A percentile compares a stretch with the other conserved stretches of the same genome.
Conservation (phyloP, 37 sponge, comb jelly and placozoan genomes). For the Geodia barretti region DNA sequence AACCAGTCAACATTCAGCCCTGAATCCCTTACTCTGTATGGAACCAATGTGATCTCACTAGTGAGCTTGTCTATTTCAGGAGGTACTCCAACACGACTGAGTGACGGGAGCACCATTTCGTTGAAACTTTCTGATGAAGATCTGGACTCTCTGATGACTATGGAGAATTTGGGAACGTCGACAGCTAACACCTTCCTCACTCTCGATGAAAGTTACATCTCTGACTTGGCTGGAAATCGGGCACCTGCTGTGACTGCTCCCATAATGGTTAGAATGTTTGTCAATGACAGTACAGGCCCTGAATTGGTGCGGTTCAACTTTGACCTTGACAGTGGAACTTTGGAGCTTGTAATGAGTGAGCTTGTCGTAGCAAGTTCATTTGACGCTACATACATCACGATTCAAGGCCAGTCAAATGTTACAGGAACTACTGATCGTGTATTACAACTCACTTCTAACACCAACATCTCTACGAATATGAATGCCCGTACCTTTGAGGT, state of each 20-base stretch:
- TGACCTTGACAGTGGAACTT: slow-evolving; percentile 67
- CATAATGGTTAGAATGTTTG: slow-evolving; percentile 17
- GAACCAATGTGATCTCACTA: not conserved
- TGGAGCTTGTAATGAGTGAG: slow-evolving; percentile 67
- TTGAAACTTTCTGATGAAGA: slow-evolving; percentile 48
- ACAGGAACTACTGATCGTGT: not conserved
- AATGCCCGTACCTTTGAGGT: slow-evolving; percentile 52
- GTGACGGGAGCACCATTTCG: slow-evolving; percentile 67
- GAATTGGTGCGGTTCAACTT: slow-evolving; percentile 39
- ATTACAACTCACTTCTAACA: slow-evolving; percentile 9
- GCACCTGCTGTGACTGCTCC: slow-evolving; percentile 34
- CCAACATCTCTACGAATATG: slow-evolving; percentile 5
- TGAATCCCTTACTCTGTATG: slow-evolving; percentile 50
- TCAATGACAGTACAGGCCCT: slow-evolving; percentile 64
- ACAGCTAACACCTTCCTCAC: slow-evolving; percentile 37
- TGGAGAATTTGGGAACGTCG: slow-evolving; percentile 20
- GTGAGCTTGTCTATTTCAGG: slow-evolving; percentile 39
- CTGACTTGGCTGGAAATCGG: slow-evolving; percentile 60
- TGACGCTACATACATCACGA: slow-evolving; percentile 35
- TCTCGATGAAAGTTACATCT: slow-evolving; percentile 29
- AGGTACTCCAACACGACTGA: slow-evolving; percentile 56
- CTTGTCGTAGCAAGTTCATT: slow-evolving; percentile 44
- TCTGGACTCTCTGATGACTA: slow-evolving; percentile 60
- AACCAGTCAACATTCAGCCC: slow-evolving; percentile 54
- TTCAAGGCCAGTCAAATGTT: slow-evolving; percentile 60